Evolutionary conservation across 2,888 invertebrate genomes (phyloP).

Genomic region (Hirtodrosophila duncani): DNA sequence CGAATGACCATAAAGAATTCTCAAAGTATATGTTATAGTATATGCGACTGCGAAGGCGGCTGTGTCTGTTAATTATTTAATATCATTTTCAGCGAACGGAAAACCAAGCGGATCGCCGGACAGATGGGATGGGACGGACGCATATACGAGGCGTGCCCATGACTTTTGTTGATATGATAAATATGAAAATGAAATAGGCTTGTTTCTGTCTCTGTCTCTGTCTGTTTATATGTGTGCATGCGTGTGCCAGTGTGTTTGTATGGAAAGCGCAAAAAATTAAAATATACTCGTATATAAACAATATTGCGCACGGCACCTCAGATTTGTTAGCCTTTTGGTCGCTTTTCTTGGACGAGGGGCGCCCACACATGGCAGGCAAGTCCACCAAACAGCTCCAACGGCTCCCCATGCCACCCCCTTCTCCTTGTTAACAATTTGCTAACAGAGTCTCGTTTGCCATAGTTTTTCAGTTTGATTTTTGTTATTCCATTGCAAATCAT

Average conservation of each 20-base stretch:
- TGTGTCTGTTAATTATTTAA: conserved; percentile 67
- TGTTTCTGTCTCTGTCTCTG: conserved; percentile 2
- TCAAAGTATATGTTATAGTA: background rate
- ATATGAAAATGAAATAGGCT: conserved; percentile 66
- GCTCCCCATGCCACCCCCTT: conserved; percentile 7
- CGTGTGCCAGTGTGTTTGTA: conserved; percentile 11
- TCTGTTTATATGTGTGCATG: conserved; percentile 1
- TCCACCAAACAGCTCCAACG: conserved; percentile 11
- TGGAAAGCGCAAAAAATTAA: conserved; percentile 35
- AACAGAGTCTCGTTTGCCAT: conserved; percentile 45
- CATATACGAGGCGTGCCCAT: conserved; percentile 58
- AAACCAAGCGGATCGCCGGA: conserved; percentile 7
- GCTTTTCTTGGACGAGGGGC: conserved; percentile 28
- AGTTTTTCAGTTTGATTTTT: conserved; percentile 42
- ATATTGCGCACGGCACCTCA: conserved; percentile 78
- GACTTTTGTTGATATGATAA: conserved; percentile 73
- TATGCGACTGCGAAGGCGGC: conserved; percentile 20
- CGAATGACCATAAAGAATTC: conserved; percentile 41
- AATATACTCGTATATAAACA: conserved; percentile 74
- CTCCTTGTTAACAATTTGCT: conserved; percentile 52
- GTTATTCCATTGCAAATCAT: conserved; percentile 68
- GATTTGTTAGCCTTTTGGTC: conserved; percentile 20
- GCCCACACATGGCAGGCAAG: conserved; percentile 50
- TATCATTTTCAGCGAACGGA: conserved; percentile 62
- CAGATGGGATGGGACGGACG: background rate